Conservation (phyloP, 2,888 invertebrate genomes). For the Cremastinae sp. region DNA sequence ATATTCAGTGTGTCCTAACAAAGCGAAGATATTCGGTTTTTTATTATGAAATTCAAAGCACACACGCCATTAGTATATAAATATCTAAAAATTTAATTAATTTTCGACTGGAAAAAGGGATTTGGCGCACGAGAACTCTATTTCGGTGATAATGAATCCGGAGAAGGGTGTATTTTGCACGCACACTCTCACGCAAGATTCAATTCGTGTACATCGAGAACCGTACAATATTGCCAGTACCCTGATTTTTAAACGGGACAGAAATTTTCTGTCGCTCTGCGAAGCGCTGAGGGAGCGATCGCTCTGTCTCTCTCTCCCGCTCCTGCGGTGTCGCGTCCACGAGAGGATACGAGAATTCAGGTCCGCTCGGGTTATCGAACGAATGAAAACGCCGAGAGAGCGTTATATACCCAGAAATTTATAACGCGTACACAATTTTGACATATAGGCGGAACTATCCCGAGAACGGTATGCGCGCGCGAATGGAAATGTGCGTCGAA, state of each 20-base stretch:
- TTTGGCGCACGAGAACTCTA: conserved; percentile 69
- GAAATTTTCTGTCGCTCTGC: conserved; percentile 22
- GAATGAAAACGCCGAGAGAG: conserved; percentile 42
- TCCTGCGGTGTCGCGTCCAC: background rate
- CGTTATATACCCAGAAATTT: conserved; percentile 65
- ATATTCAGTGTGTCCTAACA: too few species aligned
- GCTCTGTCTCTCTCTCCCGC: conserved; percentile 1
- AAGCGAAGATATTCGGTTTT: too few species aligned
- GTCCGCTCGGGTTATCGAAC: conserved; percentile 18
- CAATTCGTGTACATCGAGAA: background rate
- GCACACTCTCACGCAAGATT: background rate
- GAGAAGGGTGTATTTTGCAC: background rate
- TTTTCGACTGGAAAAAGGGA: conserved; percentile 67
- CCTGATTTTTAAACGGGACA: conserved; percentile 23
- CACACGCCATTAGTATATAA: background rate
- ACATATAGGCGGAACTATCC: conserved; percentile 65
- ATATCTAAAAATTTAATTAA: conserved; percentile 69
- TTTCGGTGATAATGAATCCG: conserved; percentile 46
- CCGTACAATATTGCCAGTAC: background rate
- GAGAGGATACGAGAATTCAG: background rate
- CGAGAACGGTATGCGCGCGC: conserved; percentile 31
- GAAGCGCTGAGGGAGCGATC: background rate
- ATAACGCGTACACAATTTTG: conserved; percentile 69
- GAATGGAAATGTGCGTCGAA: conserved; percentile 29
- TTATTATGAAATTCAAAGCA: background rate